These are phyloP conservation scores for Centropus bengalensis DNA, from an alignment of 2,113 vertebrate species.

Conservation along the genomic window DNA sequence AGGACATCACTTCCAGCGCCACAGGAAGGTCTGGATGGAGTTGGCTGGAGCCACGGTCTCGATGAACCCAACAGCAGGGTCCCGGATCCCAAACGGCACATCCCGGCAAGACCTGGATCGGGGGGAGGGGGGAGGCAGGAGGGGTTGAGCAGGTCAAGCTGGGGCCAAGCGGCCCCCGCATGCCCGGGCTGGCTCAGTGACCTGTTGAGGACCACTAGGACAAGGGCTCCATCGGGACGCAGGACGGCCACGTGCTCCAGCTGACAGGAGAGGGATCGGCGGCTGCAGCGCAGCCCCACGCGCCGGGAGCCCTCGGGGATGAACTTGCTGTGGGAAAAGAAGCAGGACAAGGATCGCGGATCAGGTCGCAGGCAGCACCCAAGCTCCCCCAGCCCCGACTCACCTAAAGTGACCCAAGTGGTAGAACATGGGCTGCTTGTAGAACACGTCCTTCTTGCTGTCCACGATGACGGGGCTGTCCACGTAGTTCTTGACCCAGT, in stretches of 20 bases:
- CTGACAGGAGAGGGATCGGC: background rate
- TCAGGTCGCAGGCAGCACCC: fast-evolving
- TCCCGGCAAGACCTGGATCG: slow-evolving; percentile 51
- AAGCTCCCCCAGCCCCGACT: background rate
- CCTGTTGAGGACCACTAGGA: slow-evolving; percentile 89
- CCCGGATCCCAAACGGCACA: slow-evolving; percentile 78
- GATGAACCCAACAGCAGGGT: slow-evolving; percentile 82
- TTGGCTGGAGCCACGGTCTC: slow-evolving; percentile 74
- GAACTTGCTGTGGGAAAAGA: slow-evolving; percentile 83
- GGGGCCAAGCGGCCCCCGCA: fast-evolving
- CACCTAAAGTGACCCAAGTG: slow-evolving; percentile 94
- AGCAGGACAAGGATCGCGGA: fast-evolving
- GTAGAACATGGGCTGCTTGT: slow-evolving; percentile 95
- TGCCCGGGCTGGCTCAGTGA: background rate
- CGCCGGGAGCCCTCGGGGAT: slow-evolving; percentile 87
- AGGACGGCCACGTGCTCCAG: slow-evolving; percentile 82
- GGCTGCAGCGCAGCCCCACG: slow-evolving; percentile 77
- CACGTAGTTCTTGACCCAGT: slow-evolving; percentile 93
- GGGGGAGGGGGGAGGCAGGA: fast-evolving
- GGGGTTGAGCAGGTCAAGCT: fast-evolving
- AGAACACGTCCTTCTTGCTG: slow-evolving; percentile 79
- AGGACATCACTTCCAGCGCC: slow-evolving; percentile 73
- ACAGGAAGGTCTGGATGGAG: slow-evolving; percentile 89
- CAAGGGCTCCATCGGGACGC: slow-evolving; percentile 78
- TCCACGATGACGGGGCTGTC: slow-evolving; percentile 93